A percentile compares a stretch with the other conserved stretches of the same genome.
Evolutionary conservation across 2,797 vertebrate species (phyloP).

Genomic region (Notolabrus celidotus): DNA sequence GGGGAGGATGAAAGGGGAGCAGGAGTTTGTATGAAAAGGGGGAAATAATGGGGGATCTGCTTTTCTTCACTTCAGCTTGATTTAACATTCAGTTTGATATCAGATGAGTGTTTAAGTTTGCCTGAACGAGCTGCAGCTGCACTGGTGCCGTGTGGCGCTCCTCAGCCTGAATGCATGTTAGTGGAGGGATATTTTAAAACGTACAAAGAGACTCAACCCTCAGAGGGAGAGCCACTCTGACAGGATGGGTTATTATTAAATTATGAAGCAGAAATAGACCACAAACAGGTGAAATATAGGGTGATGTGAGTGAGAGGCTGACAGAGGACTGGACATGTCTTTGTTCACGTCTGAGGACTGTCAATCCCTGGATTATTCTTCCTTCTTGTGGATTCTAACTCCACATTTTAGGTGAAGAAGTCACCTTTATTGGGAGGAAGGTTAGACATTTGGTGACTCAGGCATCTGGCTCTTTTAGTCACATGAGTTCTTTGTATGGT

Average conservation of each 20-base stretch:
- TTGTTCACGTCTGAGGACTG: too few species aligned
- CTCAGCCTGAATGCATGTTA: slow-evolving; percentile 21
- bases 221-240: not conserved
- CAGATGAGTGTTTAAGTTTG: slow-evolving; percentile 60
- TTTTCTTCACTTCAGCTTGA: slow-evolving; percentile 33
- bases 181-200: slow-evolving; percentile 19
- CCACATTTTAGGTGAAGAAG: too few species aligned
- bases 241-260: slow-evolving; percentile 12
- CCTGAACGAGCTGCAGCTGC: slow-evolving; percentile 52
- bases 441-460: too few species aligned
- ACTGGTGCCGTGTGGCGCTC: not conserved
- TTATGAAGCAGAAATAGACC: slow-evolving; percentile 1
- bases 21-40: slow-evolving; percentile 6
- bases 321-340: not conserved
- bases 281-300: not conserved
- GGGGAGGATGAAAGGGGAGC: slow-evolving; percentile 58
- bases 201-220: slow-evolving; percentile 10
- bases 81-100: slow-evolving; percentile 68
- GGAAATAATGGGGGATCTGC: slow-evolving; percentile 26
- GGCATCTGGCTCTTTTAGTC: too few species aligned
- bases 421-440: too few species aligned
- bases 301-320: not conserved
- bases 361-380: too few species aligned
- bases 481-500: too few species aligned
- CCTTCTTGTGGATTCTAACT: too few species aligned